Percentiles rank a stretch among this genome's conserved stretches.
These are phyloP conservation scores for Parthenolecanium corni DNA, from an alignment of 2,888 invertebrate species.

Conservation along the genomic window DNA sequence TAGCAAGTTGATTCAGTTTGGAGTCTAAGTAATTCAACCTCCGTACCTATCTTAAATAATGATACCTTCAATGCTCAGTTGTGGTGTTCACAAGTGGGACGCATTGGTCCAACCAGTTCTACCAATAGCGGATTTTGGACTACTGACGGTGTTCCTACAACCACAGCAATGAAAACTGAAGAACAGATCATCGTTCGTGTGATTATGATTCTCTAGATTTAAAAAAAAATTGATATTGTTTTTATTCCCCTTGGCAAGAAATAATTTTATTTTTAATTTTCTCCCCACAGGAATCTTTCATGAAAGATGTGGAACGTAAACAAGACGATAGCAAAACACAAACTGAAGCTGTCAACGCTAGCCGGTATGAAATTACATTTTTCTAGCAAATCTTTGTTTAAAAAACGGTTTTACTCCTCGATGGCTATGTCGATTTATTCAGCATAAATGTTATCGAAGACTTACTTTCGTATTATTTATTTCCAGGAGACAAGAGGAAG, in stretches of 20 bases:
- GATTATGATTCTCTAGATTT: not conserved
- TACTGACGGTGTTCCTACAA: slow-evolving; percentile 32
- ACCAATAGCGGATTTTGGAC: slow-evolving; percentile 4
- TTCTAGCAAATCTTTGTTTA: too few relatives aligned
- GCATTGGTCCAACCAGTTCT: slow-evolving; percentile 8
- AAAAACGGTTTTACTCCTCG: too few relatives aligned
- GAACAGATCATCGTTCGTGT: slow-evolving; percentile 41
- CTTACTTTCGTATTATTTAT: slow-evolving; percentile 22
- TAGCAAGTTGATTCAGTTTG: slow-evolving; percentile 17
- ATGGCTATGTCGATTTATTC: too few relatives aligned
- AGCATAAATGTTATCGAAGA: too few relatives aligned
- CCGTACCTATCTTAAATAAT: slow-evolving; percentile 3
- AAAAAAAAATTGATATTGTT: too few relatives aligned
- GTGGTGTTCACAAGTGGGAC: slow-evolving; percentile 20
- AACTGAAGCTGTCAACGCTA: not conserved
- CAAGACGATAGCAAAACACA: slow-evolving; percentile 1
- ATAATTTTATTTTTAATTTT: not conserved
- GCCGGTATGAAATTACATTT: too few relatives aligned
- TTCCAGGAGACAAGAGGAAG: slow-evolving; percentile 33
- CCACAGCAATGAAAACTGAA: slow-evolving; percentile 42
- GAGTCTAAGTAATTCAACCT: not conserved
- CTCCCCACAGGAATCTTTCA: slow-evolving; percentile 32
- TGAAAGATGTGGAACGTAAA: slow-evolving; percentile 30
- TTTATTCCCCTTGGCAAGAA: not conserved
- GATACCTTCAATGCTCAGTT: slow-evolving; percentile 20